Conservation (phyloP, 2,113 vertebrate genomes). For the Sialia sialis region DNA sequence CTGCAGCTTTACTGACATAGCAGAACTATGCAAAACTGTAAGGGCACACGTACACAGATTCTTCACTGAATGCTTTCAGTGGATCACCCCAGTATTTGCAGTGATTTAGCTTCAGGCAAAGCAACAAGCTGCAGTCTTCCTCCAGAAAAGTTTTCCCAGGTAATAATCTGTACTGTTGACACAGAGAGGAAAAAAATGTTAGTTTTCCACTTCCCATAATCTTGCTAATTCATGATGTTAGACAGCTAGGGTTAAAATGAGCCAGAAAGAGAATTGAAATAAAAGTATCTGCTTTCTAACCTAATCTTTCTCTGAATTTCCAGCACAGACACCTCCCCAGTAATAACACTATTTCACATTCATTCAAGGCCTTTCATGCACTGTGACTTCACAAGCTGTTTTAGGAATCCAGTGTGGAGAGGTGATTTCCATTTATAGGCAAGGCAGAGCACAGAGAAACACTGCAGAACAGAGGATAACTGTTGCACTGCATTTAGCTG, state of each 20-base stretch:
- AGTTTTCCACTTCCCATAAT: not conserved
- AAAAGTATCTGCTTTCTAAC: not conserved
- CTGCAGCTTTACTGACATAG: not conserved
- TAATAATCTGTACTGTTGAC: not conserved
- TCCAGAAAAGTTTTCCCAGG: not conserved
- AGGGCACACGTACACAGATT: not conserved
- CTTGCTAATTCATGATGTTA: not conserved
- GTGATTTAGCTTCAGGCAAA: not conserved
- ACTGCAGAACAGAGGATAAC: not conserved
- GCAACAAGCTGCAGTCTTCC: not conserved
- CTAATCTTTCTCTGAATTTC: not conserved
- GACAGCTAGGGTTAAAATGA: not conserved
- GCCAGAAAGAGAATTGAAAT: not conserved
- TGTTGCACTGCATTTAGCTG: not conserved
- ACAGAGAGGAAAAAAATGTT: not conserved
- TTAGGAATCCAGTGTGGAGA: not conserved
- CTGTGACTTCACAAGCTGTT: not conserved
- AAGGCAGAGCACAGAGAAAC: not conserved
- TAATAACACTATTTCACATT: not conserved
- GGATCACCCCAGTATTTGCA: not conserved
- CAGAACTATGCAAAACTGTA: not conserved
- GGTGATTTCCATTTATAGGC: not conserved
- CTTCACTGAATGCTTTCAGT: not conserved
- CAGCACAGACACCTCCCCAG: not conserved
- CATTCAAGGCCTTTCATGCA: not conserved